Base-by-base conservation (phyloP, 1,140 invertebrate species). In the Meteorus sp. region DNA sequence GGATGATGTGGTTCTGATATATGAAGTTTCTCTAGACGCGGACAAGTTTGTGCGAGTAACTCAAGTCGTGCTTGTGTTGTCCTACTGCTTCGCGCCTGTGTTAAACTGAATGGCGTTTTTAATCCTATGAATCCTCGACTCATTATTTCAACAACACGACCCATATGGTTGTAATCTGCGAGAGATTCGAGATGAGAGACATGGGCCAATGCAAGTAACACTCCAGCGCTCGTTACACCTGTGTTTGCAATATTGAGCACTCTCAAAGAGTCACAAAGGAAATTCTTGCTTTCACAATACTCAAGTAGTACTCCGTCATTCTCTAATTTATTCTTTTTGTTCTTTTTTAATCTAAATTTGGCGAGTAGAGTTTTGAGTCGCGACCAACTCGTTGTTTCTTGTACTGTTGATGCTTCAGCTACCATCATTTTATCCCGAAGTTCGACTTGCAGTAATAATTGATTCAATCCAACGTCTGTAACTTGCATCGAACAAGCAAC, bases 401-500 rank as follows among this genome's bases (percentile, higher is more conserved):
- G 60, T 6, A 25, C 31, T 45, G 33, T 17, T 56, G 8, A 15
- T 52, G 11, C 52, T 19, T 13, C 39, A 44, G 5, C 60, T 22
- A 29, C 50, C 0, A 57, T 60, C 3, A 65, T 20, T 41, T 77
- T 77, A 41, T 82, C 77, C 1, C 73, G 59, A 6, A 81, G 68
- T 52, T 82, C 79, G 8, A 80, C 71, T 59, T 79, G 72, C 2
- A 81, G 47, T n/a, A 83, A 56, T 6, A 83, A 60, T 35, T 82
- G 73, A 52, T 76, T 76, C 7, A 83, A 33, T 3, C 81, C 81
- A 0, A 59, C 48, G 39, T 82, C 79, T 0, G 81, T 81, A 0
- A 83, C 80, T 65, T 82, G 78, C 50, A 74, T 72, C 1, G 81
- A 83, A 58, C 75, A 75, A n/a, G 79, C 73, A 3, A 83, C 75